Conservation (phyloP, 2,113 vertebrate genomes). For the Diphyllodes magnificus region DNA sequence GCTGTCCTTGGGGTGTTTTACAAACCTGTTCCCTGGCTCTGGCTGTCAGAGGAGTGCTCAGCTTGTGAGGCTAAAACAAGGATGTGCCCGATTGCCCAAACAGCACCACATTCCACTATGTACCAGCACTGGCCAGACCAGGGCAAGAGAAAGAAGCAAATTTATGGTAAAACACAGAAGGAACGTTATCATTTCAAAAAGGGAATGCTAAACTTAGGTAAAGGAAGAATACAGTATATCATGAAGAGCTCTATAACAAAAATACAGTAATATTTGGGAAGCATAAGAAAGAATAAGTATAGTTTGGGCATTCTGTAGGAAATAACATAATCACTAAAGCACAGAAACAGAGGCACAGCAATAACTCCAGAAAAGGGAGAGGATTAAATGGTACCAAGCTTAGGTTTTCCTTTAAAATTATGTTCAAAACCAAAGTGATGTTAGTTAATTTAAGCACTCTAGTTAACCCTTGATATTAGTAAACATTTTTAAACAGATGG, state of each 20-base stretch:
- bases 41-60: neutral
- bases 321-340: neutral
- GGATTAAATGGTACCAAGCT: neutral
- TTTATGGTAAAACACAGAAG: neutral
- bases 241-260: neutral
- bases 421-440: neutral
- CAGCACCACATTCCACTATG: accelerated
- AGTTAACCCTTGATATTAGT: neutral
- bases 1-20: neutral
- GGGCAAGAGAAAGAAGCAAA: neutral
- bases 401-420: neutral
- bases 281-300: neutral
- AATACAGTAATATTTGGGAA: neutral
- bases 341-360: neutral
- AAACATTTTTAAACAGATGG: neutral
- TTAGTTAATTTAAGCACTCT: neutral
- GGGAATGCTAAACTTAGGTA: neutral
- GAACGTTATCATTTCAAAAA: neutral
- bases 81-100: accelerated
- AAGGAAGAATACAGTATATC: neutral
- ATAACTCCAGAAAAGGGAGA: neutral
- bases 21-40: accelerated
- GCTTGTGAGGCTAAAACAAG: neutral
- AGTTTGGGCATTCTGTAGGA: neutral
- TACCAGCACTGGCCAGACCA: neutral